phyloP scores from a whole-genome alignment of 1,140 invertebrate genomes.

The Wasmannia auropunctata region DNA sequence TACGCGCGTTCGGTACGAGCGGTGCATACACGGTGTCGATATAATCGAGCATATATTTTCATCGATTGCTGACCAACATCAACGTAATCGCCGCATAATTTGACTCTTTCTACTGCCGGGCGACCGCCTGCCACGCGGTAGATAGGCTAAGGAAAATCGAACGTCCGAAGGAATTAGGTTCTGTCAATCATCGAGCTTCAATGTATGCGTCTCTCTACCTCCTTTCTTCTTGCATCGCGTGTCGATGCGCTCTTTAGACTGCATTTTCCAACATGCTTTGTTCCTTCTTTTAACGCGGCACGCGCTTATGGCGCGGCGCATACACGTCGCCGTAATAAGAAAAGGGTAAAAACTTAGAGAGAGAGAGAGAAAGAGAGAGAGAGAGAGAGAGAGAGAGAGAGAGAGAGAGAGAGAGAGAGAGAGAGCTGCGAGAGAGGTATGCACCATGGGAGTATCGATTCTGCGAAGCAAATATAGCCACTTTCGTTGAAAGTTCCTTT shows the following conservation, averaged over 20 bases:
- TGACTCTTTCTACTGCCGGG: neutral
- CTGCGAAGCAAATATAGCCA: conserved; percentile 63
- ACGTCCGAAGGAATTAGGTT: too few species aligned
- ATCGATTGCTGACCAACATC: conserved; percentile 63
- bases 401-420: neutral
- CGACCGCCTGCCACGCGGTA: conserved; percentile 45
- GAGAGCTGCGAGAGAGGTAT: conserved; percentile 45
- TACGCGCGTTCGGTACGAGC: neutral
- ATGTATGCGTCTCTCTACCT: neutral
- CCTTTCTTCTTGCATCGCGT: neutral
- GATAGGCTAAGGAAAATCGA: neutral
- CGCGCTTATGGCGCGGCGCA: neutral
- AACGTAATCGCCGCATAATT: conserved; percentile 44
- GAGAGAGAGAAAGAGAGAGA: neutral
- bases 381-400: conserved; percentile 1
- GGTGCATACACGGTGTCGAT: neutral
- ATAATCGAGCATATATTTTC: conserved; percentile 9
- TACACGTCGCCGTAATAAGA: conserved; percentile 39
- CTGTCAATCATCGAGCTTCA: neutral
- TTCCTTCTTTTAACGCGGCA: neutral
- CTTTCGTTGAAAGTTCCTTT: conserved; percentile 61
- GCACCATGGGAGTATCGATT: conserved; percentile 70
- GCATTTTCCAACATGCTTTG: conserved; percentile 15
- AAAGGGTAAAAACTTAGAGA: conserved; percentile 52
- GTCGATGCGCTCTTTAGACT: neutral